Evolutionary conservation across 2,113 vertebrate genomes (phyloP).

Genomic region (Smithornis capensis): DNA sequence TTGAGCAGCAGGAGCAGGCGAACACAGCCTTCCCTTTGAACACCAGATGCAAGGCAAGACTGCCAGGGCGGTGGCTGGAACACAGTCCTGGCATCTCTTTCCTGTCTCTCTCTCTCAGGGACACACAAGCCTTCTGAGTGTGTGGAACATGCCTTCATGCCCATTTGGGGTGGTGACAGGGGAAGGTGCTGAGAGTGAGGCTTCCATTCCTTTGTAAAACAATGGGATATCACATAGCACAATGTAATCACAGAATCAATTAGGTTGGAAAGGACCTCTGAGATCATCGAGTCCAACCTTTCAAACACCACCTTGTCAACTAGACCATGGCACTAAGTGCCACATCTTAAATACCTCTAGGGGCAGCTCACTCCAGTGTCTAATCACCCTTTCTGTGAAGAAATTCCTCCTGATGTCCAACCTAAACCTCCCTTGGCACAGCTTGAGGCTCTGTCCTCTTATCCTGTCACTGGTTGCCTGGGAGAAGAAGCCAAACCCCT

Average conservation of each 20-base stretch:
- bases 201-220: too few relatives aligned
- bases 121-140: too few relatives aligned
- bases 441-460: background rate
- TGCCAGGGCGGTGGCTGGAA: background rate
- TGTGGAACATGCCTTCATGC: background rate
- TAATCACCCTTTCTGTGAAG: background rate
- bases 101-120: fast-evolving
- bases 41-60: background rate
- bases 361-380: background rate
- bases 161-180: too few relatives aligned
- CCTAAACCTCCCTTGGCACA: background rate
- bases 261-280: background rate
- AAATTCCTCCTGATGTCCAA: background rate
- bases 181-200: too few relatives aligned
- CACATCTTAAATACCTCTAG: background rate
- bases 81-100: too few relatives aligned
- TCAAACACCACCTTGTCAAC: background rate
- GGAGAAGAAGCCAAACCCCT: background rate
- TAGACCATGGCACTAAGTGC: background rate
- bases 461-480: background rate
- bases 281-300: background rate
- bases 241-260: background rate
- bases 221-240: too few relatives aligned
- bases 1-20: background rate
- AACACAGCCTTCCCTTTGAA: background rate